Base-by-base conservation (phyloP, 2,797 vertebrate species). In the Paramormyrops hopkinsi region DNA sequence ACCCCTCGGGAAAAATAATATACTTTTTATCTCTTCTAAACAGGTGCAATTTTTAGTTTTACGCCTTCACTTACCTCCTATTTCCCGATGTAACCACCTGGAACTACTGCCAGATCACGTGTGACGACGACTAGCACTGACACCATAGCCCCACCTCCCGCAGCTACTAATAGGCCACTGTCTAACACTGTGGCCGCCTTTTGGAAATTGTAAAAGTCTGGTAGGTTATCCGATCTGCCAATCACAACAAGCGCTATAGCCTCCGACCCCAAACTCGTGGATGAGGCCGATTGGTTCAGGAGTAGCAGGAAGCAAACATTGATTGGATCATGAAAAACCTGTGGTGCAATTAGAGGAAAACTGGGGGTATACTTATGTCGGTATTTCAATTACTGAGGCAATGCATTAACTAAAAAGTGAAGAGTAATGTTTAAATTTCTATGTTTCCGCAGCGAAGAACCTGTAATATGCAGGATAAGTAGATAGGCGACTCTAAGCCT, bases 61-160 rank as follows among this genome's bases (percentile, higher is more conserved):
- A 33, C 11, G 12, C 89, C 89, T 79, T n/a, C 87, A 94, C 96
- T 96, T 92, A 97, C 96, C 95, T 95, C 92, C 89, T 86, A 90
- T 90, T 93, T 89, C 91, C 88, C 90, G 93, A 90, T 93, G 90
- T 91, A 93, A 93, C 93, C 93, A 95, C 95, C 95, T 95, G 94
- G 92, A 96, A 95, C 94, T 94, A 92, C 92, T 89, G 93, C 90
- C 91, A 76, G 90, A 91, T 97, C 96, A 97, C 96, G 95, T 97
- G 96, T 92, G 91, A 90, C 91, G 89, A 62, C 88, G 59, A 88
- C 14, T 87, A 90, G 85, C 51, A 59, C 89, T 69, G 62, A 89
- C 54, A 44, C 22, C 11, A 14, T 88, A 86, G 69, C 9, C 3
- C 93, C 93, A 50, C 93, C 92, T 73, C 1, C 3, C 0, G 0